A percentile compares a stretch with the other conserved stretches of the same genome.
These are phyloP conservation scores for Zootoca vivipara DNA, from an alignment of 2,113 vertebrate species.

Conservation along the genomic window DNA sequence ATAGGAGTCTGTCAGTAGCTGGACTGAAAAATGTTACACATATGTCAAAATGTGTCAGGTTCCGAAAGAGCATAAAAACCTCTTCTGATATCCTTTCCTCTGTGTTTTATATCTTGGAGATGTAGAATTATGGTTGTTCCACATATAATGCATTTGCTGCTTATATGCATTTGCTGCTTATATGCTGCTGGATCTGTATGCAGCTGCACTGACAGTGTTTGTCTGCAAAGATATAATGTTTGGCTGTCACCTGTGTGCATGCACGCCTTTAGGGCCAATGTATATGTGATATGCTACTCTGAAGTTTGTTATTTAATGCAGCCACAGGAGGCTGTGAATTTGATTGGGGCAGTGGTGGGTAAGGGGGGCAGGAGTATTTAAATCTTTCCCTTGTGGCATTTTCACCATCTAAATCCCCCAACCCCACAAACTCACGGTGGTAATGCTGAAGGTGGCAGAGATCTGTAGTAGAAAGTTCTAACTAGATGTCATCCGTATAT, in stretches of 20 bases:
- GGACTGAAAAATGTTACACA: conserved; percentile 38
- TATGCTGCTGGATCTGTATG: neutral
- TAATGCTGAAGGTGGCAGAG: neutral
- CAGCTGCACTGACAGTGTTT: neutral
- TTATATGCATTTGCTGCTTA: neutral
- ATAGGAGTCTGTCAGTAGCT: conserved; percentile 64
- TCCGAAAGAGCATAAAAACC: conserved; percentile 23
- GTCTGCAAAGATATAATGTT: neutral
- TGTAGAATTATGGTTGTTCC: neutral
- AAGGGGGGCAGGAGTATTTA: neutral
- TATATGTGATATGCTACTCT: neutral
- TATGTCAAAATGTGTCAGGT: conserved; percentile 32
- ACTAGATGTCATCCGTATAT: neutral
- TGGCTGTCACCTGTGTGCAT: neutral
- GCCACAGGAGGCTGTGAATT: neutral
- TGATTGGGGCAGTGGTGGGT: neutral
- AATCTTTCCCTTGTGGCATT: neutral
- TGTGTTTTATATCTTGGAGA: neutral
- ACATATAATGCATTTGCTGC: neutral
- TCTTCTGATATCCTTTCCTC: conserved; percentile 11
- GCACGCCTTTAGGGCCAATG: neutral
- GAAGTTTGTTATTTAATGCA: neutral
- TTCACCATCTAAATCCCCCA: neutral
- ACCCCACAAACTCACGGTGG: neutral
- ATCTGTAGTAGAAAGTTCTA: neutral